phyloP scores from a whole-genome alignment of 2,113 vertebrate species.

The Mola mola region DNA sequence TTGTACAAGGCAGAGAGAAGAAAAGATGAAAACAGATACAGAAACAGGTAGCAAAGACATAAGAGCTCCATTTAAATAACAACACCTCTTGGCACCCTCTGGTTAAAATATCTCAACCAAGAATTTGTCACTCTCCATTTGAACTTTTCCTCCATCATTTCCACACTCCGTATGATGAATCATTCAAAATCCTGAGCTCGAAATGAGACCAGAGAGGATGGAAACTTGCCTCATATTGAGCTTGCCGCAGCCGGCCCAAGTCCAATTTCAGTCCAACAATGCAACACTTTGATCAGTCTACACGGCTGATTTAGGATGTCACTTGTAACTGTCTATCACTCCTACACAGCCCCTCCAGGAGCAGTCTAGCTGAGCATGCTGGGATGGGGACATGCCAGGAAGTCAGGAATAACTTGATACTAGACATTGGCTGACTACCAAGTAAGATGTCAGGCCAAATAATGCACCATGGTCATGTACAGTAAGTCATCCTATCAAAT shows the following conservation, averaged over 20 bases:
- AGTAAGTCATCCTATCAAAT: too few species aligned
- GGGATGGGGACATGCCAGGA: slow-evolving; percentile 45
- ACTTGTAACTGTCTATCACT: slow-evolving; percentile 64
- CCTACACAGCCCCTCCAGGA: slow-evolving; percentile 52
- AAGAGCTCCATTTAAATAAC: slow-evolving; percentile 63
- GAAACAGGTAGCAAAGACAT: slow-evolving; percentile 48
- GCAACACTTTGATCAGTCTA: slow-evolving; percentile 70
- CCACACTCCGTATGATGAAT: slow-evolving; percentile 62
- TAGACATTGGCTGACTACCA: slow-evolving; percentile 6
- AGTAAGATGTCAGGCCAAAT: slow-evolving; percentile 30
- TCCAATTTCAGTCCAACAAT: slow-evolving; percentile 73
- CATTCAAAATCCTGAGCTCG: slow-evolving; percentile 48
- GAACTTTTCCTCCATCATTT: slow-evolving; percentile 61
- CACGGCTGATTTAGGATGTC: slow-evolving; percentile 63
- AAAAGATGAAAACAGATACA: slow-evolving; percentile 44
- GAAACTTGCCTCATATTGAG: slow-evolving; percentile 53
- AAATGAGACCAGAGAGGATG: slow-evolving; percentile 67
- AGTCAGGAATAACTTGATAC: slow-evolving; percentile 33
- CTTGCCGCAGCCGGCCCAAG: slow-evolving; percentile 43
- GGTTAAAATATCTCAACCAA: slow-evolving; percentile 52
- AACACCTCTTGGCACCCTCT: slow-evolving; percentile 48
- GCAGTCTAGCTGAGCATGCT: slow-evolving; percentile 23
- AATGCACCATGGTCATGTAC: too few species aligned
- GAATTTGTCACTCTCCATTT: slow-evolving; percentile 61
- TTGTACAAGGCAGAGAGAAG: slow-evolving; percentile 17